Base-by-base conservation (phyloP, 2,113 vertebrate genomes). In the Oreotragus oreotragus region DNA sequence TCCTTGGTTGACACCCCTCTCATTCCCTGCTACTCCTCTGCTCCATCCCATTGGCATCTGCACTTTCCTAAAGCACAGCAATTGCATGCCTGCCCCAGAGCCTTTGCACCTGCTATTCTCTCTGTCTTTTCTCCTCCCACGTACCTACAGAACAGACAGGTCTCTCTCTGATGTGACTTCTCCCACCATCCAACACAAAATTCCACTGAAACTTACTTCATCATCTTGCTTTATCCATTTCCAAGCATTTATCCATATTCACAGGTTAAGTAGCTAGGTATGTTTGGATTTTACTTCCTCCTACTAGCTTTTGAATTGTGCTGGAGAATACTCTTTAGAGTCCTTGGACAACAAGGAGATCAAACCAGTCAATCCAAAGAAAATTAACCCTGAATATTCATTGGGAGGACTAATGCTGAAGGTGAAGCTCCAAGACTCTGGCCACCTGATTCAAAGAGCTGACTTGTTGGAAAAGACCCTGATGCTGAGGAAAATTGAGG, bases 111-210 rank as follows among this genome's bases (percentile, higher is more conserved):
- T 79, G 43, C 27, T 16, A 6, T 47, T 47, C 2, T 15, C 73
- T 53, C 47, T 57, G 15, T 87, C 60, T 47, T 76, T 62, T 30
- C 6, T 8, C 55, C 15, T 47, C 21, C 36, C 33, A 76, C 1
- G 1, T 6, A 66, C 0, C n/a, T 27, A 14, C 11, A 51, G 53
- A 39, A 49, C 81, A 33, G 4, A 5, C 1, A 8, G 15, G 36
- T 45, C 49, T 86, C 66, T 33, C 60, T 62, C 60, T 62, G 60
- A 33, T 62, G 30, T 33, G 30, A 33, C 60, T 30, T 62, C 0
- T 64, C 19, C 28, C 6, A 0, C 16, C 49, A 17, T 33, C 17
- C 0, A 27, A 49, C 16, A 36, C 6, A 55, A 51, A 43, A 64
- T 23, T 16, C 19, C n/a, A 51, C 43, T 6, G 45, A 49, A 23